Conservation (phyloP, 1,140 invertebrate species). For the Dendroctonus valens region DNA sequence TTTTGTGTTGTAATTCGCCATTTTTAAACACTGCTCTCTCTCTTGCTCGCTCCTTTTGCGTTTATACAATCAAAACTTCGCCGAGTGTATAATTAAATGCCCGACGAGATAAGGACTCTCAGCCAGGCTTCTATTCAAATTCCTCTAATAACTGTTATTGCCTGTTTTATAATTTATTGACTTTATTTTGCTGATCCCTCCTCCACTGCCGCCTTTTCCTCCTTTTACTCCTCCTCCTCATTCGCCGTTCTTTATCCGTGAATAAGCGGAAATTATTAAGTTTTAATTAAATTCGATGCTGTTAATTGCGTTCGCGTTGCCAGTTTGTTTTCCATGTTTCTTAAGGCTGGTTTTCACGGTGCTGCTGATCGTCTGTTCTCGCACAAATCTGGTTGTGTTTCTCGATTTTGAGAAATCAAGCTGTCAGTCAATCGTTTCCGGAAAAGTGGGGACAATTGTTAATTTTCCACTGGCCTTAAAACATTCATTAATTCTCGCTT, state of each 20-base stretch:
- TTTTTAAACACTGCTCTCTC: slow-evolving; percentile 46
- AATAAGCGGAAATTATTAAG: slow-evolving; percentile 5
- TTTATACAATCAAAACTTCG: slow-evolving; percentile 45
- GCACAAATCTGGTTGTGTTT: too few relatives aligned
- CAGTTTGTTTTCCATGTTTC: too few relatives aligned
- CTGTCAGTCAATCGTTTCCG: too few relatives aligned
- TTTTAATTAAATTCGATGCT: slow-evolving; percentile 23
- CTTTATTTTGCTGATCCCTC: slow-evolving; percentile 17
- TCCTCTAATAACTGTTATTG: slow-evolving; percentile 38
- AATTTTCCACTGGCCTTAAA: too few relatives aligned
- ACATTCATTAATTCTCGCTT: too few relatives aligned
- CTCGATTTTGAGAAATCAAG: too few relatives aligned
- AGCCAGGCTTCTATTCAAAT: slow-evolving; percentile 33
- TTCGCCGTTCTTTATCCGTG: too few relatives aligned
- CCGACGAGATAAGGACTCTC: slow-evolving; percentile 37
- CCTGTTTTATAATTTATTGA: slow-evolving; percentile 36
- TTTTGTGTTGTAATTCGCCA: slow-evolving; percentile 50
- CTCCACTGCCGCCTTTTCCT: too few relatives aligned
- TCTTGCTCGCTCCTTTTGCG: slow-evolving; percentile 32
- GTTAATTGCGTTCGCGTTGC: neutral
- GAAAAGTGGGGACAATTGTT: too few relatives aligned
- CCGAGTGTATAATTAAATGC: slow-evolving; percentile 43
- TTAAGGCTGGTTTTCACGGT: too few relatives aligned
- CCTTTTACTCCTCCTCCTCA: neutral
- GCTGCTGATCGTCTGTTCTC: too few relatives aligned